Percentiles rank a stretch among this genome's conserved stretches.
Conservation (phyloP, 2,797 vertebrate species). For the Betta splendens region DNA sequence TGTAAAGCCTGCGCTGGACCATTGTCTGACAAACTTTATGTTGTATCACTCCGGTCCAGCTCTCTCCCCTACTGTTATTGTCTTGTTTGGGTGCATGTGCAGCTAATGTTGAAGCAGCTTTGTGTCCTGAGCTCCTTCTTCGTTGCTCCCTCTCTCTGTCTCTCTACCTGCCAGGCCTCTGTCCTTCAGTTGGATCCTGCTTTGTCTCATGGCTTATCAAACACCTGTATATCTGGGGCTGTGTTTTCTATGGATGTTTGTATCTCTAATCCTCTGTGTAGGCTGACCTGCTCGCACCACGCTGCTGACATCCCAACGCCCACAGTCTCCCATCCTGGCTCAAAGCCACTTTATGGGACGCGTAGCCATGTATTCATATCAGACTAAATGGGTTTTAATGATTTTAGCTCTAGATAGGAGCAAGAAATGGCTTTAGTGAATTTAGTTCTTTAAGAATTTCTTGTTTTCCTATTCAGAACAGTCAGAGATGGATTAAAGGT, state of each 20-base stretch:
- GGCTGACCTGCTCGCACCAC: slow-evolving; percentile 71
- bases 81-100: slow-evolving; percentile 61
- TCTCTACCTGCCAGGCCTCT: slow-evolving; percentile 25
- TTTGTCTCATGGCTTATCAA: slow-evolving; percentile 54
- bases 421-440: neutral
- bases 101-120: slow-evolving; percentile 42
- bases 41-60: slow-evolving; percentile 25
- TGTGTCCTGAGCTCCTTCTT: slow-evolving; percentile 17
- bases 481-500: slow-evolving; percentile 40
- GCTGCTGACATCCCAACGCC: slow-evolving; percentile 66
- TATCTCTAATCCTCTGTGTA: slow-evolving; percentile 75
- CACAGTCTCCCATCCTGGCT: slow-evolving; percentile 43
- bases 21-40: neutral
- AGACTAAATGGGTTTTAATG: slow-evolving; percentile 23
- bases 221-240: slow-evolving; percentile 68
- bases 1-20: neutral
- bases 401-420: neutral
- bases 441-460: neutral
- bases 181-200: slow-evolving; percentile 42
- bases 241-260: slow-evolving; percentile 77
- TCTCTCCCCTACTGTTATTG: slow-evolving; percentile 4
- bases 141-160: slow-evolving; percentile 8
- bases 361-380: slow-evolving; percentile 15
- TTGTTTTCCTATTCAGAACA: slow-evolving; percentile 22
- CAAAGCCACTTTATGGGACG: slow-evolving; percentile 26